A percentile compares a stretch with the other conserved stretches of the same genome.
Evolutionary conservation across 1,140 invertebrate species (phyloP).

Genomic region (Delia radicum): DNA sequence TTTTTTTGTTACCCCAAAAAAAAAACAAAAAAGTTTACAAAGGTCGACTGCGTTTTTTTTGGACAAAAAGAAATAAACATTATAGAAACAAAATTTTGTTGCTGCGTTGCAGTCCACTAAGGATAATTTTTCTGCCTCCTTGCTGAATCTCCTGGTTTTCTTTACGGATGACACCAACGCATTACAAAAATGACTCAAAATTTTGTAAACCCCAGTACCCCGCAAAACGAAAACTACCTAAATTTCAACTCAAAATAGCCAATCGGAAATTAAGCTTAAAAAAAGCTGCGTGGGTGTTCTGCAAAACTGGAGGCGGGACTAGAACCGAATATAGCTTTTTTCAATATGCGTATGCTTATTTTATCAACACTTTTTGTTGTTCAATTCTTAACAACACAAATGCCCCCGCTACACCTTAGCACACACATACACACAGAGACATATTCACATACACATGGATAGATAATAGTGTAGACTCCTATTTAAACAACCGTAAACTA

Average conservation of each 20-base stretch:
- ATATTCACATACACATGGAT: not conserved
- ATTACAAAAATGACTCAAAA: constrained; percentile 4
- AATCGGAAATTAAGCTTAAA: constrained; percentile 10
- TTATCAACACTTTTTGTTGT: constrained; percentile 22
- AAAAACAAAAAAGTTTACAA: constrained; percentile 25
- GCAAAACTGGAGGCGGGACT: not conserved
- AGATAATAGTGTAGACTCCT: not conserved
- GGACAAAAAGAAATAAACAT: constrained; percentile 2
- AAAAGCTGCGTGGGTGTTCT: constrained; percentile 18
- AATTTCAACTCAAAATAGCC: constrained; percentile 10
- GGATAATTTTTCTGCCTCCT: not conserved
- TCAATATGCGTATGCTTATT: constrained; percentile 24
- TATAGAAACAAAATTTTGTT: not conserved
- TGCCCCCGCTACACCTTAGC: not conserved
- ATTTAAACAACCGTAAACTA: not conserved
- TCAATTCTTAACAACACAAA: not conserved
- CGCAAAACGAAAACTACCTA: not conserved
- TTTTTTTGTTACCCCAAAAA: constrained; percentile 17
- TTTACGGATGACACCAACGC: constrained; percentile 2
- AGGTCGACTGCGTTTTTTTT: constrained; percentile 37
- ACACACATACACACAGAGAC: constrained; percentile 1
- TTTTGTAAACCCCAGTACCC: not conserved
- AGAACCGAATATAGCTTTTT: not conserved
- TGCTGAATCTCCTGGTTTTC: not conserved
- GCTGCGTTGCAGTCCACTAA: constrained; percentile 19